A percentile compares a stretch with the other conserved stretches of the same genome.
Conservation (phyloP, 2,888 invertebrate species). For the Drosophila austrosaltans region DNA sequence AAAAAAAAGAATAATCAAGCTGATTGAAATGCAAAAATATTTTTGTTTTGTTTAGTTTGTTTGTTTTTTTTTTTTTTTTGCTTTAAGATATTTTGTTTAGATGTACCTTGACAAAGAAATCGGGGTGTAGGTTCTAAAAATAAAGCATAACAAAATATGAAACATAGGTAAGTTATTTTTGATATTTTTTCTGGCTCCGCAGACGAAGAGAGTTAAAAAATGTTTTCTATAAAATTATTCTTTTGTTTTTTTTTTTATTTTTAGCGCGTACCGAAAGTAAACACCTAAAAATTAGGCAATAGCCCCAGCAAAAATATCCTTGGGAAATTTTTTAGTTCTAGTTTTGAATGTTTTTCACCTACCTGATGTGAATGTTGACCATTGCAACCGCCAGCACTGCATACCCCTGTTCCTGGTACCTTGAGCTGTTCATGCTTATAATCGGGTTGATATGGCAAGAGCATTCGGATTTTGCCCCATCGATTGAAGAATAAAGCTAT, state of each 20-base stretch:
- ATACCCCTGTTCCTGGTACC: slow-evolving; percentile 89
- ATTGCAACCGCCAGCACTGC: slow-evolving; percentile 86
- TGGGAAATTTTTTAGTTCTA: not conserved
- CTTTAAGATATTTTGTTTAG: slow-evolving; percentile 54
- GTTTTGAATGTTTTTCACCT: slow-evolving; percentile 33
- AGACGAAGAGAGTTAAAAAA: slow-evolving; percentile 18
- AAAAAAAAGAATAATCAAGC: slow-evolving; percentile 56
- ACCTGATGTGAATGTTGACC: slow-evolving; percentile 85
- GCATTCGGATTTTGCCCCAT: slow-evolving; percentile 95
- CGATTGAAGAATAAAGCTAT: slow-evolving; percentile 94
- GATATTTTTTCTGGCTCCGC: not conserved
- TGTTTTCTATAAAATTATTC: not conserved
- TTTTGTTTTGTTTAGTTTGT: slow-evolving; percentile 28
- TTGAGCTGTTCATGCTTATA: slow-evolving; percentile 94
- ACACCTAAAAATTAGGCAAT: slow-evolving; percentile 14
- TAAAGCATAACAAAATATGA: slow-evolving; percentile 75
- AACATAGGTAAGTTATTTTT: slow-evolving; percentile 64
- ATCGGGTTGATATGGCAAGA: slow-evolving; percentile 95
- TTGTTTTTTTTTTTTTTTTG: slow-evolving; percentile 24
- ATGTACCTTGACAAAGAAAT: slow-evolving; percentile 83
- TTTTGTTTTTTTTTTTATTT: not conserved
- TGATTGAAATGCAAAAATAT: slow-evolving; percentile 65
- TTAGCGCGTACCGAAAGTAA: slow-evolving; percentile 29
- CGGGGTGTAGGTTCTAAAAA: slow-evolving; percentile 83
- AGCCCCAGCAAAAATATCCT: slow-evolving; percentile 19